Evolutionary conservation across 2,113 vertebrate species (phyloP).

Genomic region (Rhinoderma darwinii): DNA sequence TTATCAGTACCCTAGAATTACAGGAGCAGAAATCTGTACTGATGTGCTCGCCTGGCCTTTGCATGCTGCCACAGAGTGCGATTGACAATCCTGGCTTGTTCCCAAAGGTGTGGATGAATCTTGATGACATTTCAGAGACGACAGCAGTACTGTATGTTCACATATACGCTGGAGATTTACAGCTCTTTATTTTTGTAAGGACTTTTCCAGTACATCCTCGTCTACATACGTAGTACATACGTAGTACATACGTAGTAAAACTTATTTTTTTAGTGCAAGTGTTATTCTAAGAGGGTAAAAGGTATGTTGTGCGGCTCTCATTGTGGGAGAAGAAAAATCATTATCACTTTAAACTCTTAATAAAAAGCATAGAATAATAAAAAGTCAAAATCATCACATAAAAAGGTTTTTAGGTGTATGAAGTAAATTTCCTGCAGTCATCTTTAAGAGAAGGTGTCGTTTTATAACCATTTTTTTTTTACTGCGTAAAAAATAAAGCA

Average conservation of each 20-base stretch:
- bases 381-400: background rate
- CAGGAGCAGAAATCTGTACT: conserved; percentile 1
- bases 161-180: background rate
- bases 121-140: conserved; percentile 19
- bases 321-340: background rate
- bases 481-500: too few species aligned
- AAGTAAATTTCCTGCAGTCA: background rate
- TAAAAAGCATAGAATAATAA: background rate
- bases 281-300: background rate
- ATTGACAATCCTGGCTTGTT: background rate
- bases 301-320: background rate
- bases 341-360: background rate
- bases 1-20: conserved; percentile 2
- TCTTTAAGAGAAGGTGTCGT: background rate
- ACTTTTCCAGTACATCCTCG: background rate
- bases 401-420: background rate
- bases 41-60: background rate
- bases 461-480: background rate
- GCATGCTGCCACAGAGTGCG: background rate
- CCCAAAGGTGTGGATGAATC: conserved; percentile 6
- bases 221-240: too few species aligned
- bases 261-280: background rate
- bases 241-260: too few species aligned
- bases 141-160: background rate
- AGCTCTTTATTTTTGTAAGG: background rate